phyloP scores from a whole-genome alignment of 2,797 vertebrate genomes.

The Lates japonicus region DNA sequence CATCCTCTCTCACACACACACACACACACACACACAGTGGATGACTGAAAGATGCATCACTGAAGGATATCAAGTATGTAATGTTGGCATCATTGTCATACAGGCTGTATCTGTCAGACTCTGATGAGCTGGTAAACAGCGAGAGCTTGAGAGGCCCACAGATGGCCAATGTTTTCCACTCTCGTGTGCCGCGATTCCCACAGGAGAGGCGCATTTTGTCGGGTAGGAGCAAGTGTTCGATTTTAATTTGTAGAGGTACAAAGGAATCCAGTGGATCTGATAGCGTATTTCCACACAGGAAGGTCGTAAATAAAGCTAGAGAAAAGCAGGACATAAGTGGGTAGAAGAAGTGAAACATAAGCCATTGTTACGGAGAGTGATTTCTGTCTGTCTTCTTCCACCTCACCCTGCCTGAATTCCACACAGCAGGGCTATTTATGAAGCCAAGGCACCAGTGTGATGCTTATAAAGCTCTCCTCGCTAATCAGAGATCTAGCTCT shows the following conservation, averaged over 20 bases:
- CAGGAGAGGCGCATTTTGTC: slow-evolving; percentile 37
- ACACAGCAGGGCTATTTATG: slow-evolving; percentile 64
- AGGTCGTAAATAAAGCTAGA: slow-evolving; percentile 4
- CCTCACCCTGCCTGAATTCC: slow-evolving; percentile 35
- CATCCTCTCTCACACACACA: slow-evolving; percentile 13
- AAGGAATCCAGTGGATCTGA: slow-evolving; percentile 15
- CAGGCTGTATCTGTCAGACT: slow-evolving; percentile 65
- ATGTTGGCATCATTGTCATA: slow-evolving; percentile 40
- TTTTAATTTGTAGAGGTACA: slow-evolving; percentile 50
- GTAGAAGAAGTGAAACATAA: slow-evolving; percentile 25
- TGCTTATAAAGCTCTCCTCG: slow-evolving; percentile 64
- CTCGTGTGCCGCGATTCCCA: slow-evolving; percentile 43
- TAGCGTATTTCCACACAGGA: slow-evolving; percentile 4
- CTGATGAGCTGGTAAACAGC: slow-evolving; percentile 69
- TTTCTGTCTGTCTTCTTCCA: slow-evolving; percentile 47
- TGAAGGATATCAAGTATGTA: slow-evolving; percentile 40
- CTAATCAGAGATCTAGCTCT: slow-evolving; percentile 76
- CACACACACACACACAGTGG: background rate
- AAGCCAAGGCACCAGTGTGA: slow-evolving; percentile 64
- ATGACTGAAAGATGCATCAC: slow-evolving; percentile 27
- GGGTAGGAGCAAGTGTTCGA: slow-evolving; percentile 18
- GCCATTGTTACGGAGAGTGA: slow-evolving; percentile 46
- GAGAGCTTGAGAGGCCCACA: slow-evolving; percentile 62
- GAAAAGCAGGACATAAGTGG: slow-evolving; percentile 5
- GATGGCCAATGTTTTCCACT: slow-evolving; percentile 70